phyloP scores from a whole-genome alignment of 2,797 vertebrate species.

The Diplodus sargus region DNA sequence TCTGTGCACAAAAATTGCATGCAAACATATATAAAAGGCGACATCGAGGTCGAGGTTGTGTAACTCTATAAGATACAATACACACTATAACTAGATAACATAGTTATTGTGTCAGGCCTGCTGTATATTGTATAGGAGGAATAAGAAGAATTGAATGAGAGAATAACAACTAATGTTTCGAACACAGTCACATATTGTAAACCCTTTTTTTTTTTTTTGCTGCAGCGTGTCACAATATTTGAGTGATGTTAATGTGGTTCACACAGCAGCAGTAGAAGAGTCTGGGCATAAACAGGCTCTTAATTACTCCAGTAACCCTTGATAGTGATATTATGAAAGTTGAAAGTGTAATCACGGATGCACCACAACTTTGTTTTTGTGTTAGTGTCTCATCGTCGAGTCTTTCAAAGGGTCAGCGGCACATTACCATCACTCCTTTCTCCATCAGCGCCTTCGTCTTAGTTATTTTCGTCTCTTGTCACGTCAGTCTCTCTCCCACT shows the following conservation, averaged over 20 bases:
- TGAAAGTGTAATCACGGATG: constrained; percentile 26
- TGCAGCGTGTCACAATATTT: constrained; percentile 9
- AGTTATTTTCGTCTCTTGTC: background rate
- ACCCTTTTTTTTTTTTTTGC: background rate
- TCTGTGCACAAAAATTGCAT: too few relatives aligned
- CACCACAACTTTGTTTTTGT: constrained; percentile 26
- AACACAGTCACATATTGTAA: background rate
- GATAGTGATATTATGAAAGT: constrained; percentile 24
- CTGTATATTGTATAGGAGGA: background rate
- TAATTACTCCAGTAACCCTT: constrained; percentile 28
- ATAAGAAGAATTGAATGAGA: too few relatives aligned
- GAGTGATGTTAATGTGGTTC: background rate
- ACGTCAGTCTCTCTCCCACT: background rate
- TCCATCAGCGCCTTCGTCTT: constrained; percentile 4
- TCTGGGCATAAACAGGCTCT: constrained; percentile 1
- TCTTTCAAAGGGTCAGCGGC: constrained; percentile 46
- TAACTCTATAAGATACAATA: background rate
- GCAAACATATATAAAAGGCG: too few relatives aligned
- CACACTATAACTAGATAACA: background rate
- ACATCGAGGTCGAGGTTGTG: too few relatives aligned
- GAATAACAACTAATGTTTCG: background rate
- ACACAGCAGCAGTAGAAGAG: constrained; percentile 19
- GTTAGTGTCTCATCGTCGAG: constrained; percentile 36
- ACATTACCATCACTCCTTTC: constrained; percentile 33
- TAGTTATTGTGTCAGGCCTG: background rate